A percentile compares a stretch with the other conserved stretches of the same genome.
Evolutionary conservation across 1,140 invertebrate genomes (phyloP).

Genomic region (Ooceraea biroi): DNA sequence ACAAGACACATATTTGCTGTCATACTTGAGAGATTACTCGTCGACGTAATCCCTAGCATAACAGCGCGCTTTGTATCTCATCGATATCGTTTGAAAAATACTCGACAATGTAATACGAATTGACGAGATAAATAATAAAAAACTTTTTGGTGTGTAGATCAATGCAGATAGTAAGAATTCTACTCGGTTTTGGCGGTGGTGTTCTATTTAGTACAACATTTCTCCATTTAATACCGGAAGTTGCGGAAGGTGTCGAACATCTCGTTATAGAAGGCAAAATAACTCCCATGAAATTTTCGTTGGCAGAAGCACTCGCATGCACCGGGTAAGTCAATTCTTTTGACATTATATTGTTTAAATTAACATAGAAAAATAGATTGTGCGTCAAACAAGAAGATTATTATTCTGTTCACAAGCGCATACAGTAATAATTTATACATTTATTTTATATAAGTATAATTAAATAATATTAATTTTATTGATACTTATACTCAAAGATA

Average conservation of each 20-base stretch:
- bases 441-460: no score
- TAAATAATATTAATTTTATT: no score
- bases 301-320: constrained; percentile 91
- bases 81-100: constrained; percentile 69
- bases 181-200: constrained; percentile 96
- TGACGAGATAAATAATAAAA: not conserved
- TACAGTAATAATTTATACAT: no score
- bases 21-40: not conserved
- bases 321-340: constrained; percentile 82
- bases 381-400: not conserved
- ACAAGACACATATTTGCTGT: not conserved
- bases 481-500: no score
- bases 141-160: constrained; percentile 75
- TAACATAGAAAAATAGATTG: not conserved
- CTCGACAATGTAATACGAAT: not conserved
- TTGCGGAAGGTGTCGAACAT: constrained; percentile 89
- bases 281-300: constrained; percentile 87
- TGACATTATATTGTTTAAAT: constrained; percentile 4
- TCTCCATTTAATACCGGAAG: constrained; percentile 95
- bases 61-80: constrained; percentile 73
- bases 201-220: constrained; percentile 96
- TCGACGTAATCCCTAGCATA: not conserved
- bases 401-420: no score
- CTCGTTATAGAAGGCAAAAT: constrained; percentile 86
- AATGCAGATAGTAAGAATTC: constrained; percentile 86